phyloP scores from a whole-genome alignment of 2,797 vertebrate genomes.

The Phoebastria nigripes region DNA sequence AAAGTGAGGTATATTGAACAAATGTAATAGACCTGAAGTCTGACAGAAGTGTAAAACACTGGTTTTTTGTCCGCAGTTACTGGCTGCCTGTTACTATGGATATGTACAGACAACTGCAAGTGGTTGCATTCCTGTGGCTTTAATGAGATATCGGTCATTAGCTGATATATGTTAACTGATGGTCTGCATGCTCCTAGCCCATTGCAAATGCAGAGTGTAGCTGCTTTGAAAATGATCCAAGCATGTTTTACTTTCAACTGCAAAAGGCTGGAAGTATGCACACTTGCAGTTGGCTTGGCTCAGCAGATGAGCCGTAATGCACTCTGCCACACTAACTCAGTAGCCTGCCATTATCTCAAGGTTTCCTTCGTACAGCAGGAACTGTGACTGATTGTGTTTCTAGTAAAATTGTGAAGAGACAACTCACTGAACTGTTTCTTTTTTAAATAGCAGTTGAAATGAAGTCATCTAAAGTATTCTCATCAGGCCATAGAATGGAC shows the following conservation, averaged over 20 bases:
- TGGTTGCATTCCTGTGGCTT: not conserved
- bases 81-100: not conserved
- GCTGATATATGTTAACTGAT: not conserved
- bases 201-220: not conserved
- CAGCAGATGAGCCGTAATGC: not conserved
- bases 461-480: constrained; percentile 63
- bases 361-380: not conserved
- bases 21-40: not conserved
- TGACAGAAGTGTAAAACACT: not conserved
- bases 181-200: not conserved
- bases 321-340: not conserved
- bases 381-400: not conserved
- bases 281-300: not conserved
- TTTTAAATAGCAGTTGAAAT: constrained; percentile 57
- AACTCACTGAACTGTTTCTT: not conserved
- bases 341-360: not conserved
- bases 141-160: not conserved
- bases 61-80: not conserved
- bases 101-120: not conserved
- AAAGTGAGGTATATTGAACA: not conserved
- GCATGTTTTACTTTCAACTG: not conserved
- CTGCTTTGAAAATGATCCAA: not conserved
- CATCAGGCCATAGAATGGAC: constrained; percentile 64
- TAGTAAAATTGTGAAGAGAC: not conserved
- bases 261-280: not conserved